Conservation (phyloP, 2,113 vertebrate genomes). For the Chionomys nivalis region DNA sequence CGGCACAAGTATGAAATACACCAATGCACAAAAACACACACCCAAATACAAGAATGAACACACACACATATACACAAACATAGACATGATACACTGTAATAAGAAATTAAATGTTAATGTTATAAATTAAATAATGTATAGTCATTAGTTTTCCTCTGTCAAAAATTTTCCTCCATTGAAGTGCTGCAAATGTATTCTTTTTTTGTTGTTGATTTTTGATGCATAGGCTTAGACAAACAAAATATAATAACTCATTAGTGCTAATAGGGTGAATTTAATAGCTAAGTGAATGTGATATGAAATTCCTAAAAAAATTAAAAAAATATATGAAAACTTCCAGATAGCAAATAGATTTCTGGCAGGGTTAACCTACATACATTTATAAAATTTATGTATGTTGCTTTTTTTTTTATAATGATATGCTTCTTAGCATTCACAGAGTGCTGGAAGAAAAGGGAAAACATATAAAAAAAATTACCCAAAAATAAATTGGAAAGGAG, state of each 20-base stretch:
- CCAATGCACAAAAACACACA: neutral
- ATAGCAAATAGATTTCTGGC: neutral
- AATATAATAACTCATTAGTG: too few species aligned
- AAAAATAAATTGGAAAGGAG: neutral
- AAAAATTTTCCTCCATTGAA: neutral
- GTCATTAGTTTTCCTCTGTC: neutral
- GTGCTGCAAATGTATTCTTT: neutral
- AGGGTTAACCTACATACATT: neutral
- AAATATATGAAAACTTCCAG: neutral
- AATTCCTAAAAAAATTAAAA: neutral
- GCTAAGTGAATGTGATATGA: neutral
- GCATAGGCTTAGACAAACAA: neutral
- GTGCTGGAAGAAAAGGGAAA: neutral
- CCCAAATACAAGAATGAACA: neutral
- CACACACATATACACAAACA: neutral
- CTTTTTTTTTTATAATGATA: neutral
- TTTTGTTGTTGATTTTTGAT: neutral
- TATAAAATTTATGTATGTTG: neutral
- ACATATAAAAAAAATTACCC: neutral
- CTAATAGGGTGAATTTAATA: neutral
- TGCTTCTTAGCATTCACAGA: neutral
- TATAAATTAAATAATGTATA: neutral
- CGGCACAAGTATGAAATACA: neutral
- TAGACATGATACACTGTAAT: neutral
- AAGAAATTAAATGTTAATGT: neutral